Evolutionary conservation across 2,888 invertebrate genomes (phyloP), one percentile per base, ranked within the genome.

Genomic region (Andrena praecox): DNA sequence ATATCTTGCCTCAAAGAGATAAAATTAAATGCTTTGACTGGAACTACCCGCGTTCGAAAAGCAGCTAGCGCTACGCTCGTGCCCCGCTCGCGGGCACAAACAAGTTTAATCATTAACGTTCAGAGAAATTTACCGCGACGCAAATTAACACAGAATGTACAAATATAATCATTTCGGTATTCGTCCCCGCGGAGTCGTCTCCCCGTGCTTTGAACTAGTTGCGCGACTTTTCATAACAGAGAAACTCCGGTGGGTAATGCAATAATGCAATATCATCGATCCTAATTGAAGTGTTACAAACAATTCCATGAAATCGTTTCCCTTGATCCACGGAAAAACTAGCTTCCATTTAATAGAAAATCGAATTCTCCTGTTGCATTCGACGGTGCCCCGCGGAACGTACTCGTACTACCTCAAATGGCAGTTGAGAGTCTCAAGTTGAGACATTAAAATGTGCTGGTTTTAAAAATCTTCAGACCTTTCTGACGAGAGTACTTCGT

Each of bases 81-180:
- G n/a, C 24, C 24, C 6, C 2, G 54, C 24, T 33, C 52, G 50
- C 42, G 31, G 29, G 35, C 77, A 52, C 10, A 50, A 73, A 24
- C 66, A 31, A 75, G 59, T 62, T 75, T 75, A 78, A 78, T 78
- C 75, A 75, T 67, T 75, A 67, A 62, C 52, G 67, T 75, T 29
- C 60, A 20, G 42, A 31, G 60, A 35, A 74, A 77, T 75, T 74
- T 59, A 35, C 35, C 31, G 62, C 2, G 31, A 52, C 8, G 48
- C n/a, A 62, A 75, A 78, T 67, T 67, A 66, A 52, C 29, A 20
- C 20, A 59, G 60, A 75, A 52, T 62, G 62, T 42, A 29, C 42
- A 27, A 59, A 35, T 35, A 27, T 52, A 66, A 29, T 24, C 50
- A 56, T 66, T 68, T 12, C 60, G 27, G 29, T 29, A 67, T 67